phyloP scores from a whole-genome alignment of 2,888 invertebrate genomes.

The Proisotoma minuta region DNA sequence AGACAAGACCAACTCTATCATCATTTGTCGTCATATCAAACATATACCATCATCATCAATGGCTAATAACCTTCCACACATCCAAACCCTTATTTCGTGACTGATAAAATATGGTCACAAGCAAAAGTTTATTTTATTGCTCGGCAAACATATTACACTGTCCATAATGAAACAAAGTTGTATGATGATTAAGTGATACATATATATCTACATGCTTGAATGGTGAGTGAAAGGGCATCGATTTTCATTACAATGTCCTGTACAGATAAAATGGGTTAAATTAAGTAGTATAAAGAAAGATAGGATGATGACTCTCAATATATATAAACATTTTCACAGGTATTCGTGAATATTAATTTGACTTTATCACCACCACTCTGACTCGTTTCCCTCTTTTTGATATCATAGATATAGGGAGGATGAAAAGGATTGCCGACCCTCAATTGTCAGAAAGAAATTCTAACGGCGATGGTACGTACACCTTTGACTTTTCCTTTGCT shows the following conservation, averaged over 20 bases:
- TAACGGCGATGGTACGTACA: too few species aligned
- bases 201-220: background rate
- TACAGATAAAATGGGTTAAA: background rate
- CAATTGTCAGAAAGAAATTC: too few species aligned
- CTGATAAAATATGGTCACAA: slow-evolving; percentile 15
- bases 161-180: too few species aligned
- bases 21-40: background rate
- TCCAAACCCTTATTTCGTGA: background rate
- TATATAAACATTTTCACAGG: too few species aligned
- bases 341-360: too few species aligned
- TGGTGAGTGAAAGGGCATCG: background rate
- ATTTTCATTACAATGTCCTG: slow-evolving; percentile 10
- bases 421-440: too few species aligned
- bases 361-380: too few species aligned
- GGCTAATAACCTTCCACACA: slow-evolving; percentile 2
- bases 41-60: slow-evolving; percentile 14
- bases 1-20: slow-evolving; percentile 13
- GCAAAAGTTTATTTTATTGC: slow-evolving; percentile 3
- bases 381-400: too few species aligned
- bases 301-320: background rate
- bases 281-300: background rate
- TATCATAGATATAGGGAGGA: too few species aligned
- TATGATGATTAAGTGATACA: too few species aligned
- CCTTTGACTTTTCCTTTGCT: background rate
- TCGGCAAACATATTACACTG: background rate